A percentile compares a stretch with the other conserved stretches of the same genome.
phyloP scores from a whole-genome alignment of 2,888 invertebrate species.

The Embidobia sp. region DNA sequence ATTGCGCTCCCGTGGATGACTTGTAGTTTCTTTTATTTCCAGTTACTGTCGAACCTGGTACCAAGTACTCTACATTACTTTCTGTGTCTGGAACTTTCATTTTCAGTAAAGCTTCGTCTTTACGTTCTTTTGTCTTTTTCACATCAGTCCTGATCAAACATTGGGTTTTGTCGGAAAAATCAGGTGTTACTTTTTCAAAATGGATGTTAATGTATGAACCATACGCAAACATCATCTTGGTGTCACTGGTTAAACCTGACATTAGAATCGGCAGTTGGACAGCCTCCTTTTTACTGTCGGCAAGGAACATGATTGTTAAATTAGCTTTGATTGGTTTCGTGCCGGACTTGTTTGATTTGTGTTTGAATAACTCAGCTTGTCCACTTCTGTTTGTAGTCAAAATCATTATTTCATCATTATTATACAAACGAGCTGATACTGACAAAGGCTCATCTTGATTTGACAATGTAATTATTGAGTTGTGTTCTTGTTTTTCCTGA shows the following conservation, averaged over 20 bases:
- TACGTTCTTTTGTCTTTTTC: slow-evolving; percentile 74
- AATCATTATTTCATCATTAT: slow-evolving; percentile 82
- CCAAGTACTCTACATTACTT: slow-evolving; percentile 82
- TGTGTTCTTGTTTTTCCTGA: slow-evolving; percentile 81
- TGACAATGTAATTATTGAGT: slow-evolving; percentile 84
- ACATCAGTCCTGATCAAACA: slow-evolving; percentile 82
- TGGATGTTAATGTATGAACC: slow-evolving; percentile 72
- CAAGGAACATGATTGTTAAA: slow-evolving; percentile 84
- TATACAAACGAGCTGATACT: slow-evolving; percentile 82
- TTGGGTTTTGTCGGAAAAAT: slow-evolving; percentile 81
- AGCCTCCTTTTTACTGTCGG: slow-evolving; percentile 82
- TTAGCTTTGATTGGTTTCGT: slow-evolving; percentile 86
- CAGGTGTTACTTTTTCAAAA: slow-evolving; percentile 76
- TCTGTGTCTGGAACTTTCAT: slow-evolving; percentile 80
- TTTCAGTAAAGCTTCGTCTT: slow-evolving; percentile 79
- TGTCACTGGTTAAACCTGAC: slow-evolving; percentile 75
- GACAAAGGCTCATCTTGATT: slow-evolving; percentile 87
- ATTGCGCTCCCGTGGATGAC: slow-evolving; percentile 82
- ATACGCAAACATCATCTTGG: slow-evolving; percentile 75
- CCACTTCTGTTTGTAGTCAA: slow-evolving; percentile 88
- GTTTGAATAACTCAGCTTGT: slow-evolving; percentile 89
- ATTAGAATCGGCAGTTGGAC: slow-evolving; percentile 84
- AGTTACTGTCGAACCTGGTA: slow-evolving; percentile 73
- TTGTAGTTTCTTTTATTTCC: slow-evolving; percentile 77
- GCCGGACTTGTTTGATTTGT: slow-evolving; percentile 88